phyloP scores from a whole-genome alignment of 2,113 vertebrate genomes.

The Thunnus thynnus region DNA sequence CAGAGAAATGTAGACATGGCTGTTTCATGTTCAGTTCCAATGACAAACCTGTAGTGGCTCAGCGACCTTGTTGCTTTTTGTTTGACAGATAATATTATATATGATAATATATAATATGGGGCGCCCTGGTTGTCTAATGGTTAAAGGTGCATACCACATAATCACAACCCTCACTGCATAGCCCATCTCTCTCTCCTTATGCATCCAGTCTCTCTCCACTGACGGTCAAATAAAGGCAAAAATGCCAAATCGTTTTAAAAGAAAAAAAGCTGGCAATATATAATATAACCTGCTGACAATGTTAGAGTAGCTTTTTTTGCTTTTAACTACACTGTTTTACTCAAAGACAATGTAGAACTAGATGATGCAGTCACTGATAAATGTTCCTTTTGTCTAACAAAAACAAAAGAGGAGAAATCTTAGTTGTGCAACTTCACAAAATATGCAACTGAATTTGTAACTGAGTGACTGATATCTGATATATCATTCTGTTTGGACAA shows the following conservation, averaged over 20 bases:
- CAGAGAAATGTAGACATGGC: not conserved
- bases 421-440: conserved; percentile 17
- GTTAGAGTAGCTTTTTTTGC: not conserved
- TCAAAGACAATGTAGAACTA: not conserved
- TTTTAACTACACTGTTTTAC: not conserved
- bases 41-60: conserved; percentile 4
- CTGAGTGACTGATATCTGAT: not conserved
- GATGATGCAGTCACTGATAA: not conserved
- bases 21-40: not conserved
- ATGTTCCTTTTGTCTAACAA: not conserved
- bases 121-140: too few species aligned
- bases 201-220: too few species aligned
- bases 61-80: not conserved
- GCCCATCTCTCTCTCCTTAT: too few species aligned
- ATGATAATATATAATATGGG: too few species aligned
- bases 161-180: too few species aligned
- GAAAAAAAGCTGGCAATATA: not conserved
- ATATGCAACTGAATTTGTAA: not conserved
- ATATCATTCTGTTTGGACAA: not conserved
- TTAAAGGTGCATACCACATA: too few species aligned
- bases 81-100: not conserved
- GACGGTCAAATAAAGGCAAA: too few species aligned
- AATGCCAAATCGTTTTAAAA: too few species aligned
- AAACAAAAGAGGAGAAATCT: not conserved
- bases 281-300: not conserved